These are phyloP conservation scores for Scrobipalpa costella DNA, from an alignment of 2,888 invertebrate species.

Conservation along the genomic window DNA sequence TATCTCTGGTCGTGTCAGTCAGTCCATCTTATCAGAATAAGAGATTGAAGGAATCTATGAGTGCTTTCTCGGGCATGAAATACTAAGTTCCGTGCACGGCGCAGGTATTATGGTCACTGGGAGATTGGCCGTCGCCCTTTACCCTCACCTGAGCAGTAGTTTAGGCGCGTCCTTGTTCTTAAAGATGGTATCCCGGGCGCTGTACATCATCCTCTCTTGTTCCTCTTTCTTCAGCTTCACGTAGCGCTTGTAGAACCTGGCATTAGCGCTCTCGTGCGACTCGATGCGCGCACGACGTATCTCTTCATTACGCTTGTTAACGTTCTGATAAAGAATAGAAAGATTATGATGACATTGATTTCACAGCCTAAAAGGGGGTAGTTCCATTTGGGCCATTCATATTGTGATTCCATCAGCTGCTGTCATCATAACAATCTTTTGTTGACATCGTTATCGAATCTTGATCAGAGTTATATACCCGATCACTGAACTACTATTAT, in stretches of 20 bases:
- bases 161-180: slow-evolving; percentile 75
- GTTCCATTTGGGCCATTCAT: too few species aligned
- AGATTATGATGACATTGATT: too few species aligned
- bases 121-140: neutral
- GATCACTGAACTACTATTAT: too few species aligned
- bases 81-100: too few species aligned
- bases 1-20: neutral
- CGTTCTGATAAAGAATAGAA: slow-evolving; percentile 51
- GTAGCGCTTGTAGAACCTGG: slow-evolving; percentile 65
- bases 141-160: slow-evolving; percentile 58
- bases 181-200: slow-evolving; percentile 68
- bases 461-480: too few species aligned
- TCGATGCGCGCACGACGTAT: slow-evolving; percentile 57
- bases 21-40: neutral
- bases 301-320: slow-evolving; percentile 72
- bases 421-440: too few species aligned
- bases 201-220: slow-evolving; percentile 61
- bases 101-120: too few species aligned
- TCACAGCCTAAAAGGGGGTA: too few species aligned
- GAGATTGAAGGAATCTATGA: too few species aligned
- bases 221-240: slow-evolving; percentile 56
- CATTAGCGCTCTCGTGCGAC: slow-evolving; percentile 62
- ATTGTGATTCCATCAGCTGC: too few species aligned
- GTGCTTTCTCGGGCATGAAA: too few species aligned
- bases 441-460: too few species aligned